Percentiles rank a stretch among this genome's conserved stretches.
phyloP scores from a whole-genome alignment of 37 sponge, comb jelly and placozoan species.

The Oopsacas minuta region DNA sequence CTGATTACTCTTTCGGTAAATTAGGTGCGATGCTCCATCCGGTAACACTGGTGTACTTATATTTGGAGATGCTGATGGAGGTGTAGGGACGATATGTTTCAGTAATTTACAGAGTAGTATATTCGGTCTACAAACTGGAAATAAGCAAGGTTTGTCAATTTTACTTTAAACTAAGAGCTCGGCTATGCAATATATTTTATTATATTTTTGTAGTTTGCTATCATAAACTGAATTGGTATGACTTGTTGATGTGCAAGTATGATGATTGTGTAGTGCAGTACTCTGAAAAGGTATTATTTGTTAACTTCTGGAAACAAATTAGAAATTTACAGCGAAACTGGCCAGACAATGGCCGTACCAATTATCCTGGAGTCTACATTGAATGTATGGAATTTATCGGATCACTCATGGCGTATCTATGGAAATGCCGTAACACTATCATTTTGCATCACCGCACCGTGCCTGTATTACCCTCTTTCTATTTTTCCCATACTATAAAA shows the following conservation, averaged over 20 bases:
- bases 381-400: too few species aligned
- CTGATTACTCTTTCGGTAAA: too few species aligned
- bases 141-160: slow-evolving; percentile 21
- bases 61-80: slow-evolving; percentile 76
- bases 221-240: slow-evolving; percentile 1
- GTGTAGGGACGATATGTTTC: slow-evolving; percentile 40
- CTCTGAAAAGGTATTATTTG: background rate
- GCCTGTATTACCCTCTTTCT: too few species aligned
- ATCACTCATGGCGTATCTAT: too few species aligned
- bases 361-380: too few species aligned
- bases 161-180: background rate
- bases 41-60: slow-evolving; percentile 46
- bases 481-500: too few species aligned
- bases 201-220: background rate
- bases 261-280: slow-evolving; percentile 9
- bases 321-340: too few species aligned
- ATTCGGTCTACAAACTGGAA: slow-evolving; percentile 25
- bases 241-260: background rate
- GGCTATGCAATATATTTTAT: background rate
- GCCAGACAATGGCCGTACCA: too few species aligned
- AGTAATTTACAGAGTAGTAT: slow-evolving; percentile 19
- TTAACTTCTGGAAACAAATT: too few species aligned
- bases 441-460: too few species aligned
- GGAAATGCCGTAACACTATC: too few species aligned
- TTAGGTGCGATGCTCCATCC: background rate